Conservation (phyloP, 2,888 invertebrate genomes). For the Heliconius ismenius region DNA sequence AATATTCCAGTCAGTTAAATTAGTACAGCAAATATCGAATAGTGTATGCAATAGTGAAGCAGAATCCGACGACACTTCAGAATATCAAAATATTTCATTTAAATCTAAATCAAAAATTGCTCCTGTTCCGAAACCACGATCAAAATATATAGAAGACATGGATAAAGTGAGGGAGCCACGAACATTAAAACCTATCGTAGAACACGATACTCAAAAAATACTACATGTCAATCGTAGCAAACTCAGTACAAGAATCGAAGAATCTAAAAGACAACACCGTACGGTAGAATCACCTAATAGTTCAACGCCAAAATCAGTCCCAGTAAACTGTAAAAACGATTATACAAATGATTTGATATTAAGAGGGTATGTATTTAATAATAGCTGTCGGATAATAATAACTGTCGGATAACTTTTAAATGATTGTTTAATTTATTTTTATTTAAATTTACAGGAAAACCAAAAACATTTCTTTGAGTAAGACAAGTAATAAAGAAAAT, state of each 20-base stretch:
- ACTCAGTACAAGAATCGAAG: slow-evolving; percentile 51
- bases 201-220: slow-evolving; percentile 56
- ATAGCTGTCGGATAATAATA: too few species aligned
- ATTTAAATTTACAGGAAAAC: slow-evolving; percentile 27
- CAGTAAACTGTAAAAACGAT: not conserved
- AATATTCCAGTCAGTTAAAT: slow-evolving; percentile 69
- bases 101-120: slow-evolving; percentile 52
- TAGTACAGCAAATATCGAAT: slow-evolving; percentile 69
- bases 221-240: slow-evolving; percentile 51
- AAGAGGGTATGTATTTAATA: slow-evolving; percentile 13
- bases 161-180: slow-evolving; percentile 53
- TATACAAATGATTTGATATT: not conserved
- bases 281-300: slow-evolving; percentile 21
- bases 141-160: slow-evolving; percentile 58
- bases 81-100: slow-evolving; percentile 68
- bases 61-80: slow-evolving; percentile 70
- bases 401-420: not conserved
- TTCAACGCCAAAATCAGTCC: slow-evolving; percentile 18
- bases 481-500: slow-evolving; percentile 38
- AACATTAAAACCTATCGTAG: slow-evolving; percentile 62
- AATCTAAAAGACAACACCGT: slow-evolving; percentile 35
- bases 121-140: slow-evolving; percentile 66
- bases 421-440: not conserved
- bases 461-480: slow-evolving; percentile 27
- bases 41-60: slow-evolving; percentile 73